phyloP scores from a whole-genome alignment of 1,140 invertebrate genomes.

The Panulirus ornatus region DNA sequence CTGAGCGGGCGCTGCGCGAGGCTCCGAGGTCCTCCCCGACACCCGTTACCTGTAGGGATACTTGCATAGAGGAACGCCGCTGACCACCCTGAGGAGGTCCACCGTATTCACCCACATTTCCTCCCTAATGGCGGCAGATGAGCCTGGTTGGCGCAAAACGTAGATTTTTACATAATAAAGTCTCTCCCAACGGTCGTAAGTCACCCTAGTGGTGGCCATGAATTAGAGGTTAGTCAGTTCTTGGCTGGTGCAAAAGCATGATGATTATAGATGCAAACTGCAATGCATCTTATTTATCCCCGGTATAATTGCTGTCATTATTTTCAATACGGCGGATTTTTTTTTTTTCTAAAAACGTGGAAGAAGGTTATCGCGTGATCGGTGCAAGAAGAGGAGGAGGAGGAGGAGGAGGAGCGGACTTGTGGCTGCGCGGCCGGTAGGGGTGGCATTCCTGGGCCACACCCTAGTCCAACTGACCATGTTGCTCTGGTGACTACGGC shows the following conservation, averaged over 20 bases:
- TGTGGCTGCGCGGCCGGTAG: neutral
- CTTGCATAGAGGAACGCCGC: no score
- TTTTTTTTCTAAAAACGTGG: neutral
- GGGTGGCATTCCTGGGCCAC: neutral
- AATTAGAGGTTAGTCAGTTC: neutral
- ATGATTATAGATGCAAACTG: conserved; percentile 25
- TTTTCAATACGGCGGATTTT: conserved; percentile 25
- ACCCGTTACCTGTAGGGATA: neutral
- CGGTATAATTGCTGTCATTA: conserved; percentile 37
- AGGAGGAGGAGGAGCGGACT: neutral
- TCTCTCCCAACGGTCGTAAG: neutral
- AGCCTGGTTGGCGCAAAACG: neutral
- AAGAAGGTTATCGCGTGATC: conserved; percentile 3
- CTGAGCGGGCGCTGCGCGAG: neutral
- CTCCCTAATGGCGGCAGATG: neutral
- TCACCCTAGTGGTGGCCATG: conserved; percentile 1
- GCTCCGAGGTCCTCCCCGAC: no score
- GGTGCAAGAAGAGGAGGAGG: no score
- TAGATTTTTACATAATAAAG: conserved; percentile 1
- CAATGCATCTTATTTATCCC: conserved; percentile 15
- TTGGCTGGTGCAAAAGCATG: neutral
- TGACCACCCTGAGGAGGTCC: neutral
- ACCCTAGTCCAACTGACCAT: neutral
- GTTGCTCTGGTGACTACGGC: neutral
- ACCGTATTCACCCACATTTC: neutral